Evolutionary conservation across 1,140 invertebrate genomes (phyloP).

Genomic region (Leucophenga varia): DNA sequence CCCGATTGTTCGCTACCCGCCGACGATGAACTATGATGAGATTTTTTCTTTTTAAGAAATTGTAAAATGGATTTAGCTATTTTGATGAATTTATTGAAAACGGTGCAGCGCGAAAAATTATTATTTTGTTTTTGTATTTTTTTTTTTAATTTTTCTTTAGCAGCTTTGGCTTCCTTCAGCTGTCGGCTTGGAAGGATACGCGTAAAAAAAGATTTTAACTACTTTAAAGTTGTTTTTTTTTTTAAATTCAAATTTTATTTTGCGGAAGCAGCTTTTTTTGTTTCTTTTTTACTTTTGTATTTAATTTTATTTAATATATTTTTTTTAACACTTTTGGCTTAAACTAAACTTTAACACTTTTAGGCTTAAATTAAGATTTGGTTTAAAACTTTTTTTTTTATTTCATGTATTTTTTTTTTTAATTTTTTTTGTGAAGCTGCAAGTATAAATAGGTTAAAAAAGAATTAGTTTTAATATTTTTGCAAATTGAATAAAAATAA

Average conservation of each 20-base stretch:
- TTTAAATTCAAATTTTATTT: background rate
- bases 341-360: slow-evolving; percentile 4
- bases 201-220: too few relatives aligned
- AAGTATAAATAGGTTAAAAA: slow-evolving; percentile 31
- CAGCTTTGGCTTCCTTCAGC: slow-evolving; percentile 7
- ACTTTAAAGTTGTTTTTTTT: slow-evolving; percentile 5
- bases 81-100: slow-evolving; percentile 45
- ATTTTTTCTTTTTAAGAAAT: slow-evolving; percentile 55
- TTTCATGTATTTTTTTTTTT: slow-evolving; percentile 1
- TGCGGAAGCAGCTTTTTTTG: slow-evolving; percentile 6
- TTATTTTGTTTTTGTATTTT: slow-evolving; percentile 17
- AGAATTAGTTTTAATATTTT: slow-evolving; percentile 21
- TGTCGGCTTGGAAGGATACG: slow-evolving; percentile 7
- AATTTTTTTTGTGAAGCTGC: slow-evolving; percentile 36
- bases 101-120: slow-evolving; percentile 28
- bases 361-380: slow-evolving; percentile 34
- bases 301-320: too few relatives aligned
- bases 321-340: slow-evolving; percentile 48
- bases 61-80: slow-evolving; percentile 56
- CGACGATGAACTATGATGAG: slow-evolving; percentile 45
- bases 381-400: slow-evolving; percentile 35
- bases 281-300: too few relatives aligned
- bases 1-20: slow-evolving; percentile 32
- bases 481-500: slow-evolving; percentile 8
- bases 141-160: slow-evolving; percentile 4